phyloP scores from a whole-genome alignment of 2,113 vertebrate genomes.

The pig (Sus scrofa) region DNA sequence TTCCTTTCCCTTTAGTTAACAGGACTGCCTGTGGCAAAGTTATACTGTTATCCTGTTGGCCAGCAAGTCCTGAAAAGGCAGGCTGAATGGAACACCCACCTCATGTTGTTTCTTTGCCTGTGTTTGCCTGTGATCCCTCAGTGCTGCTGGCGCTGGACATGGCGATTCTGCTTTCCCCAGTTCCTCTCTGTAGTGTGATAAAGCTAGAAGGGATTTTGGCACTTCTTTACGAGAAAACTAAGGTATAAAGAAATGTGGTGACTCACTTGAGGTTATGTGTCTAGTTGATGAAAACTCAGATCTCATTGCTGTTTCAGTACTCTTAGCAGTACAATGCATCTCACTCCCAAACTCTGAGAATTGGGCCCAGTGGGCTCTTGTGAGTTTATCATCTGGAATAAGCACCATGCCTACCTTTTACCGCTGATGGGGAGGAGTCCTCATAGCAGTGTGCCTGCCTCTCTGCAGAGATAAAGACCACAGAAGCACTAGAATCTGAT shows the following conservation, averaged over 20 bases:
- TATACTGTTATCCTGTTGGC: neutral
- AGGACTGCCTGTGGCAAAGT: conserved; percentile 33
- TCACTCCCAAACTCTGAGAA: neutral
- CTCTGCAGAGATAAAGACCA: neutral
- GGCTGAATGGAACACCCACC: conserved; percentile 25
- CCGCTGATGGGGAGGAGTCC: neutral
- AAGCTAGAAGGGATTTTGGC: neutral
- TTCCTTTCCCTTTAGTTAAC: conserved; percentile 53
- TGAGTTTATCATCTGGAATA: neutral
- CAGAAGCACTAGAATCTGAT: neutral
- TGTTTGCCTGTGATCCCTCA: conserved; percentile 59
- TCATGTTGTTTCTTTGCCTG: conserved; percentile 67
- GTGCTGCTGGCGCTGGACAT: neutral
- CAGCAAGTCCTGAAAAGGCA: neutral
- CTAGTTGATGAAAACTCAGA: neutral
- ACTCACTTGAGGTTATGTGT: neutral
- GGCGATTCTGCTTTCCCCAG: neutral
- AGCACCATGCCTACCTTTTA: neutral
- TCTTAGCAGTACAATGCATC: neutral
- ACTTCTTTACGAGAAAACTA: conserved; percentile 1
- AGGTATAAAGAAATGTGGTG: neutral
- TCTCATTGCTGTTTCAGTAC: neutral
- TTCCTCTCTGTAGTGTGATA: neutral
- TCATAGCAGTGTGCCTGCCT: neutral
- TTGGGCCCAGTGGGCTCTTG: neutral